Base-by-base conservation (phyloP, 1,140 invertebrate genomes). In the Ceratina japonica region DNA sequence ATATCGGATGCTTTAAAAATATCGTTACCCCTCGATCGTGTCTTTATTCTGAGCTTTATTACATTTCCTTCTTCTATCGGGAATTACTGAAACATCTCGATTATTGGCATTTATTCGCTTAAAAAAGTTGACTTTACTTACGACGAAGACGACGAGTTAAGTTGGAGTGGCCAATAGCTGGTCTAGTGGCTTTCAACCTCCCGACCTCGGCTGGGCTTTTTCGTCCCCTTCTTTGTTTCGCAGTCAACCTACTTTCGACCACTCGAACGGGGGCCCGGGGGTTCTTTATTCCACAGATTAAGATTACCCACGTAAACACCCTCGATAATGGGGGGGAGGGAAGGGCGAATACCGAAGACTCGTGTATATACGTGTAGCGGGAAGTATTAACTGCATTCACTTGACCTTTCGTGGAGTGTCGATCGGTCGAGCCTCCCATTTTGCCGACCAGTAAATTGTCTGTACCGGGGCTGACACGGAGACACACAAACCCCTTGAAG, bases 291-390 rank as follows among this genome's bases (percentile, higher is more conserved):
- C 62, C 73, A 71, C 64, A 74, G 88, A 91, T 91, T 87, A 85
- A 90, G 90, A 91, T 91, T 90, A 89, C 59, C 79, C 90, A 90
- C 89, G 90, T 80, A 89, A 90, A 89, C 79, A 86, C 54, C 83
- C 89, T 90, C 54, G 80, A 56, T 44, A 89, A 37, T 13, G 15
- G 15, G 15, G 31, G 18, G n/a, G 18, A 31, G 12, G n/a, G n/a
- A n/a, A n/a, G n/a, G n/a, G 24, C 24, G 52, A 58, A 16, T 52
- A 20, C 37, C 10, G 37, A n/a, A n/a, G n/a, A 71, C 75, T 75
- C 56, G 56, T 75, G 62, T 72, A 59, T n/a, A n/a, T 68, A 73
- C 37, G 37, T 52, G 68, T 69, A 62, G 59, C 18, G 64, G 31
- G n/a, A 68, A 56, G 54, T 82, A 85, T 87, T 80, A 85, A 85